phyloP scores from a whole-genome alignment of 2,888 invertebrate genomes.

The Lordiphosa andalusiaca region DNA sequence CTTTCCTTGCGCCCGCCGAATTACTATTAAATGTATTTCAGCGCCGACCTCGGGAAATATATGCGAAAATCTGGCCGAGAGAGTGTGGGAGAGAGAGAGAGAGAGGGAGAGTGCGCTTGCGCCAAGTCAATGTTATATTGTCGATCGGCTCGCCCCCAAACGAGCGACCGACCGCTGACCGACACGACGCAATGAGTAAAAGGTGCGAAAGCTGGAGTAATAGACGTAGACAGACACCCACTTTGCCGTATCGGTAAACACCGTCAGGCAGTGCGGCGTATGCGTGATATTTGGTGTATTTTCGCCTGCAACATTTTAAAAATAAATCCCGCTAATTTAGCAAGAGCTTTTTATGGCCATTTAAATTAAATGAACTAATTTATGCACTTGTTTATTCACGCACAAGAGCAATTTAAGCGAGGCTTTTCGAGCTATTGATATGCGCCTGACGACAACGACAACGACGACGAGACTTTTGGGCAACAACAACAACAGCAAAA shows the following conservation, averaged over 20 bases:
- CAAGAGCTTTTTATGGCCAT: constrained; percentile 45
- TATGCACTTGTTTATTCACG: constrained; percentile 56
- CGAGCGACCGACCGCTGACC: no score
- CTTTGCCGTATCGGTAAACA: background rate
- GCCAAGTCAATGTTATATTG: background rate
- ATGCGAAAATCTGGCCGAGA: constrained; percentile 62
- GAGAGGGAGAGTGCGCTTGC: constrained; percentile 9
- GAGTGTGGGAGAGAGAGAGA: constrained; percentile 25
- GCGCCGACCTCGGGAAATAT: constrained; percentile 77
- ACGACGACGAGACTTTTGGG: no score
- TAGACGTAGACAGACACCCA: constrained; percentile 21
- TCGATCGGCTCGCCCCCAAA: background rate
- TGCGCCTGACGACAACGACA: constrained; percentile 5
- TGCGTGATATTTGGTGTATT: constrained; percentile 34
- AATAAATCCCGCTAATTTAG: constrained; percentile 59
- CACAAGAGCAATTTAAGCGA: constrained; percentile 15
- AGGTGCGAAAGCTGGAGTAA: constrained; percentile 44
- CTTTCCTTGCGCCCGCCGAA: constrained; percentile 71
- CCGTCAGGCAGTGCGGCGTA: constrained; percentile 9
- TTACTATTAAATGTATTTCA: constrained; percentile 77
- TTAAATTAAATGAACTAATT: constrained; percentile 50
- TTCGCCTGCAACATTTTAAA: constrained; percentile 28
- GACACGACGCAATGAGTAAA: constrained; percentile 6
- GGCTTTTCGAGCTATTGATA: background rate
- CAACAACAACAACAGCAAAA: no score